phyloP scores from a whole-genome alignment of 2,888 invertebrate genomes.

The Drosophila mettleri region DNA sequence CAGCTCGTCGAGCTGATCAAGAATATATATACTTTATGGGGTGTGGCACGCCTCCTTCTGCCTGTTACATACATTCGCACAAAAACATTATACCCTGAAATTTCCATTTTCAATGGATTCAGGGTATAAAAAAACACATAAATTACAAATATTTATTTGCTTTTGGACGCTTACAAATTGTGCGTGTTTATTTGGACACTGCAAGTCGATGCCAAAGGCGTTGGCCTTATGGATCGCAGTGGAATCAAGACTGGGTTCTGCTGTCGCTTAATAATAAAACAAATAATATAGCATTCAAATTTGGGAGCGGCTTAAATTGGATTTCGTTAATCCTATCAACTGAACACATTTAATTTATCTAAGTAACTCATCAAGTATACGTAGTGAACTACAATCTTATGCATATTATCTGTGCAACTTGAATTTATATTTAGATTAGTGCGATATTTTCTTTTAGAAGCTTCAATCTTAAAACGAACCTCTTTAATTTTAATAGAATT shows the following conservation, averaged over 20 bases:
- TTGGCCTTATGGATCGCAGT: slow-evolving; percentile 43
- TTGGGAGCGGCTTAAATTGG: slow-evolving; percentile 1
- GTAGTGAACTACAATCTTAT: not conserved
- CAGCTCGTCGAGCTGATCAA: no score
- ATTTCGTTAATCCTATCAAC: slow-evolving; percentile 3
- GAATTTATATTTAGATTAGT: not conserved
- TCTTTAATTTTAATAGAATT: no score
- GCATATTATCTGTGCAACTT: not conserved
- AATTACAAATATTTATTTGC: slow-evolving; percentile 77
- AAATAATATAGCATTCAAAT: not conserved
- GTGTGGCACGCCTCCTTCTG: no score
- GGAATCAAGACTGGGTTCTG: slow-evolving; percentile 7
- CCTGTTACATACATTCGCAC: no score
- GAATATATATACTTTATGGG: no score
- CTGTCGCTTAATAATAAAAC: slow-evolving; percentile 26
- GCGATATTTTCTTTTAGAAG: not conserved
- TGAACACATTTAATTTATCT: not conserved
- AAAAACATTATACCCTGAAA: no score
- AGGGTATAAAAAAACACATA: slow-evolving; percentile 70
- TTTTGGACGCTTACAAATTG: slow-evolving; percentile 74
- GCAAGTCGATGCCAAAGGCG: slow-evolving; percentile 52
- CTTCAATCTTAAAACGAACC: no score
- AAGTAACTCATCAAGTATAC: not conserved
- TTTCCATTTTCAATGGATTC: no score
- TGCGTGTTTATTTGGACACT: slow-evolving; percentile 78